Base-by-base conservation (phyloP, 2,888 invertebrate genomes). In the Ormyrus thymus region DNA sequence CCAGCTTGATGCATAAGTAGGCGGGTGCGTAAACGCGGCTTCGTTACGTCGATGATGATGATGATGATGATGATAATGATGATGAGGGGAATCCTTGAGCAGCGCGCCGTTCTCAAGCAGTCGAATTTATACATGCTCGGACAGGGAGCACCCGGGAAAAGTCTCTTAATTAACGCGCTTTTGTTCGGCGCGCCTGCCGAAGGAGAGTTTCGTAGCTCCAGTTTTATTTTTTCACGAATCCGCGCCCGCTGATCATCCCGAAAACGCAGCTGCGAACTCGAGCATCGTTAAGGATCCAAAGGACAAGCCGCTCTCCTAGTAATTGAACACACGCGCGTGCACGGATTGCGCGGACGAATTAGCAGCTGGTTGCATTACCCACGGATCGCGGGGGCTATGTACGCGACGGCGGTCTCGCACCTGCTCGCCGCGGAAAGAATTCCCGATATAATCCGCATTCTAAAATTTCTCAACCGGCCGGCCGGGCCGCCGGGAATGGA, bases 1-100 rank as follows among this genome's bases (percentile, higher is more conserved):
- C 64, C 76, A 76, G 69, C 50, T 71, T 58, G 64, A 45, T 70
- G 70, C 76, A 70, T 70, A 76, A 69, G 76, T 76, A 69, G 76
- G 70, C 51, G 76, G 13, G 64, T 58, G 69, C 55, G n/a, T 7
- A n/a, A 59, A 8, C 48, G 43, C 10, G n/a, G 11, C 62, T 51
- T 43, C 66, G 58, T 59, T 50, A 15, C 65, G 7, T 4, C 50
- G 74, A 43, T 45, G 59, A 64, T 64, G 45, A 29, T 29, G 53
- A 56, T 58, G 29, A 45, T 70, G 46, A n/a, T 58, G 29, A 7
- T 46, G 15, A 29, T 1, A n/a, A 55, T 29, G 7, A 29, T 29
- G 15, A 8, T 15, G 15, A 11, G 56, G 29, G 29, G 29, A 29
- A 29, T 29, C 4, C 29, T 4, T 50, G 46, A 9, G 55, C 7